These are phyloP conservation scores for Microcebus tavaratra DNA, from an alignment of 2,113 vertebrate genomes.

Conservation along the genomic window DNA sequence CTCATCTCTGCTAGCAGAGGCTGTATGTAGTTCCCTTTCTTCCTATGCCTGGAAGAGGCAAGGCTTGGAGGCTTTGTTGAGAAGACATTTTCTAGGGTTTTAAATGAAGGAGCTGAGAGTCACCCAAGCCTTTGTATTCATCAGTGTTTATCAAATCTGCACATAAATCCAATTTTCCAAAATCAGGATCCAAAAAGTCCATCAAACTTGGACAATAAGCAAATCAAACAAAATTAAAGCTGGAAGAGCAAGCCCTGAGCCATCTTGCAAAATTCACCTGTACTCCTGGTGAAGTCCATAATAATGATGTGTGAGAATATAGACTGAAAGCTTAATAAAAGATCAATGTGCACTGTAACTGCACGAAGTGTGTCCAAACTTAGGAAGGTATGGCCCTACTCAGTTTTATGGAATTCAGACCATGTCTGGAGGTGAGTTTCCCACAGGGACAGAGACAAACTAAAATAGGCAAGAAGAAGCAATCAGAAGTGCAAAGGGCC, in stretches of 20 bases:
- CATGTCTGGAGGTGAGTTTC: background rate
- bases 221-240: background rate
- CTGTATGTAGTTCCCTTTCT: accelerated
- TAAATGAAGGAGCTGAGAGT: background rate
- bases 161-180: constrained; percentile 12
- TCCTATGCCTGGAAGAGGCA: background rate
- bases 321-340: background rate
- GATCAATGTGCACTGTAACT: background rate
- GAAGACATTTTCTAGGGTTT: background rate
- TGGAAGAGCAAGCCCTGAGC: background rate
- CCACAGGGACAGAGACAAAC: background rate
- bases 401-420: background rate
- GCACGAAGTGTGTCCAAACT: background rate
- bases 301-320: background rate
- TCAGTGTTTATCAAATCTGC: constrained; percentile 38
- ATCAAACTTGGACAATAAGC: background rate
- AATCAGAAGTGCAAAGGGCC: background rate
- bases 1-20: background rate
- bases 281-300: background rate
- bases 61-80: background rate
- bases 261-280: background rate
- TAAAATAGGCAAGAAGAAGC: background rate
- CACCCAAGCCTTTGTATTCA: background rate
- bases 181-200: background rate
- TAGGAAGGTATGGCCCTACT: background rate